A percentile compares a stretch with the other conserved stretches of the same genome.
These are phyloP conservation scores for Heterocephalus glaber DNA, from an alignment of 2,113 vertebrate genomes.

Conservation along the genomic window DNA sequence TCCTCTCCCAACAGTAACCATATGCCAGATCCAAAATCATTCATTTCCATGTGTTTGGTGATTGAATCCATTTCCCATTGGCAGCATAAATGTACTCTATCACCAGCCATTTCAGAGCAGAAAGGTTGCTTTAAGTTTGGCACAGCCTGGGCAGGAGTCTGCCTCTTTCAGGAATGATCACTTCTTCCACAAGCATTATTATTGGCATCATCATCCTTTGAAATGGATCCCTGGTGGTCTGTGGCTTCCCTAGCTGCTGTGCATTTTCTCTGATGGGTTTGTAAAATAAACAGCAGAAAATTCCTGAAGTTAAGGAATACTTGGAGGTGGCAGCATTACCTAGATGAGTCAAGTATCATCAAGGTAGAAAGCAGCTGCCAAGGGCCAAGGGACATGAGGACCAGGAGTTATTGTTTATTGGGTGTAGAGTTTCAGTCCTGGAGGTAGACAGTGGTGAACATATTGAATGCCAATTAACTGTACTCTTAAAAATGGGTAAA, in stretches of 20 bases:
- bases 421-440: background rate
- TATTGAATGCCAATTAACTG: background rate
- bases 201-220: conserved; percentile 81
- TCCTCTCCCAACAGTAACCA: conserved; percentile 78
- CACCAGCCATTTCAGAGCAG: conserved; percentile 74
- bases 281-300: conserved; percentile 64
- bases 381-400: too few species aligned
- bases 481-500: conserved; percentile 10
- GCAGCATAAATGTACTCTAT: conserved; percentile 40
- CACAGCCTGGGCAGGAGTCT: background rate
- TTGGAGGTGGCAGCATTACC: conserved; percentile 45
- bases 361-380: background rate
- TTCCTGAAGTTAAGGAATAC: conserved; percentile 71
- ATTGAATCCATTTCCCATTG: conserved; percentile 79
- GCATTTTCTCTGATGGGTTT: conserved; percentile 67
- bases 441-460: background rate
- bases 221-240: conserved; percentile 70
- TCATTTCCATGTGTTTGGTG: conserved; percentile 76
- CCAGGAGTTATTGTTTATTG: background rate
- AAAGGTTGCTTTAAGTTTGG: conserved; percentile 61
- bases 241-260: conserved; percentile 75
- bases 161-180: conserved; percentile 56
- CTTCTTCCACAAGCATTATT: conserved; percentile 64
- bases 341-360: conserved; percentile 36
- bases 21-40: conserved; percentile 74